Conservation (phyloP, 2,888 invertebrate species). For the Drosophila subquinaria region DNA sequence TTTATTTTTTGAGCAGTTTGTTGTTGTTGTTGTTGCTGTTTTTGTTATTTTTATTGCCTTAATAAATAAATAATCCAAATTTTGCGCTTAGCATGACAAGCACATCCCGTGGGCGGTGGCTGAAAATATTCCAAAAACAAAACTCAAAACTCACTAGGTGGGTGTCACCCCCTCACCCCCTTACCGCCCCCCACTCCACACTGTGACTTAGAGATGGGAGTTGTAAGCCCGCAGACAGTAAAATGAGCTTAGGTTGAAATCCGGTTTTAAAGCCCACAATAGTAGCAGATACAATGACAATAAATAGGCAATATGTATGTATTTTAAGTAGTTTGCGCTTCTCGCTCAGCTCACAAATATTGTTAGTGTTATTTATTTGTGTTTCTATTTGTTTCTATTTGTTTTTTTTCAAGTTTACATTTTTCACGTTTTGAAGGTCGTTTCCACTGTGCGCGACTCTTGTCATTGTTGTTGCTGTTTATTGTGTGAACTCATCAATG, state of each 20-base stretch:
- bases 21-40: not conserved
- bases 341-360: conserved; percentile 47
- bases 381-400: conserved; percentile 10
- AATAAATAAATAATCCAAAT: conserved; percentile 69
- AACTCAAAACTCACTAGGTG: conserved; percentile 34
- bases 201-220: conserved; percentile 1
- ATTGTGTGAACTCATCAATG: conserved; percentile 81
- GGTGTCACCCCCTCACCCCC: conserved; percentile 20
- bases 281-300: conserved; percentile 52
- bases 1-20: conserved; percentile 35
- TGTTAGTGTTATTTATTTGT: conserved; percentile 50
- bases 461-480: conserved; percentile 37
- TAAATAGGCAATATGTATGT: conserved; percentile 56
- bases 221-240: conserved; percentile 4
- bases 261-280: conserved; percentile 64
- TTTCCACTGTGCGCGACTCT: conserved; percentile 56
- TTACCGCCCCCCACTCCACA: not conserved
- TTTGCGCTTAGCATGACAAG: conserved; percentile 65
- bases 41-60: conserved; percentile 55
- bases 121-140: conserved; percentile 33
- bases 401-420: conserved; percentile 64
- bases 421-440: conserved; percentile 80
- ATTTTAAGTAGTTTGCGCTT: conserved; percentile 57
- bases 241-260: conserved; percentile 30
- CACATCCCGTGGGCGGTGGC: conserved; percentile 61